Percentiles rank a stretch among this genome's conserved stretches.
Evolutionary conservation across 1,140 invertebrate species (phyloP).

Genomic region (Leptopilina clavipes): DNA sequence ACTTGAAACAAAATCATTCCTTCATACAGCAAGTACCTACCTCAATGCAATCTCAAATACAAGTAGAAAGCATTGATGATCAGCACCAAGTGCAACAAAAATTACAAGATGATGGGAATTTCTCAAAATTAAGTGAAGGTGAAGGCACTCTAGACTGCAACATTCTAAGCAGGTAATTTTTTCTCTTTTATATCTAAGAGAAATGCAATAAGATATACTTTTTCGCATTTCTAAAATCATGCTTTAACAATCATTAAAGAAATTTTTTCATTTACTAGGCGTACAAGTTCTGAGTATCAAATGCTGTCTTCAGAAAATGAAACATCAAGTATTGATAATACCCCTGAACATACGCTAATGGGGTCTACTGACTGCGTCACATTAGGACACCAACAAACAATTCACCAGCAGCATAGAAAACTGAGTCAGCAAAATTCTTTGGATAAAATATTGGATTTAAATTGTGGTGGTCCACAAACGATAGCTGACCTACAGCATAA

Average conservation of each 20-base stretch:
- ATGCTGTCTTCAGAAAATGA: conserved; percentile 69
- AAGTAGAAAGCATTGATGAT: conserved; percentile 56
- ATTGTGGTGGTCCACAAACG: conserved; percentile 70
- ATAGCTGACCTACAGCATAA: conserved; percentile 77
- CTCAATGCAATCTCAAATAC: conserved; percentile 53
- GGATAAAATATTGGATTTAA: conserved; percentile 67
- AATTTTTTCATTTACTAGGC: conserved; percentile 49
- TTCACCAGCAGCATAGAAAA: conserved; percentile 67
- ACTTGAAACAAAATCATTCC: conserved; percentile 53
- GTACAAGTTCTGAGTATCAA: conserved; percentile 68
- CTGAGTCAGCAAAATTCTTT: conserved; percentile 76
- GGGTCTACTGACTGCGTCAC: conserved; percentile 63
- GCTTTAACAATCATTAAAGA: not conserved
- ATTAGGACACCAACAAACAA: conserved; percentile 64
- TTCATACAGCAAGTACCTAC: conserved; percentile 57
- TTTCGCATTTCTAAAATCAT: too few species aligned
- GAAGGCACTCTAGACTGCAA: conserved; percentile 62
- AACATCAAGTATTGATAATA: conserved; percentile 70
- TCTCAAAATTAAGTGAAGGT: conserved; percentile 54
- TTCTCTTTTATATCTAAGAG: conserved; percentile 11
- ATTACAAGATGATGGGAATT: conserved; percentile 60
- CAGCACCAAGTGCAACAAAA: conserved; percentile 65
- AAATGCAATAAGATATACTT: too few species aligned
- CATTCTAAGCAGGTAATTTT: conserved; percentile 61
- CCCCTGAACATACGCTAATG: conserved; percentile 70